Base-by-base conservation (phyloP, 2,888 invertebrate species). In the Watsonalla binaria region DNA sequence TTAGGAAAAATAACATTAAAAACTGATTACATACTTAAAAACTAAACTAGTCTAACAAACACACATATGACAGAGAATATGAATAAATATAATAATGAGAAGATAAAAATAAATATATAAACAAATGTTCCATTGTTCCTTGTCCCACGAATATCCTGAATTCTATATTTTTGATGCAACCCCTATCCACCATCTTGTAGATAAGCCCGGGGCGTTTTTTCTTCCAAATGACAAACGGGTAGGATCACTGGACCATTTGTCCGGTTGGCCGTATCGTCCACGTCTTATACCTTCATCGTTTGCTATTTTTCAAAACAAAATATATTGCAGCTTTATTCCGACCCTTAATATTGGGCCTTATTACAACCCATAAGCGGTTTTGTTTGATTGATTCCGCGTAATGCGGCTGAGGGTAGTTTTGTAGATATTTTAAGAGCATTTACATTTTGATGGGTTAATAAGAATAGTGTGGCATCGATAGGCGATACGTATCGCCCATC, bases 221-320 rank as follows among this genome's bases (percentile, higher is more conserved):
- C 73, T 71, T 67, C 63, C 66, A 69, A 78, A 82, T 83, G 83
- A 84, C 75, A 83, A 83, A 84, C 75, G 76, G 60, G 51, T 46
- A 62, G 72, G 73, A 74, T 79, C 80, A 72, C 72, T 73, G 72
- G 54, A 56, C 67, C 72, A 80, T 82, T 81, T 76, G 80, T 72
- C 70, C 69, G 63, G 63, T 65, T 65, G 56, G 52, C 57, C 54
- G 57, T 70, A 61, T 63, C 58, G 65, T 61, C 58, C 56, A 45
- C 52, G 66, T 65, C 72, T 66, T 68, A 76, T 80, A 78, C 78
- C 73, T 80, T 82, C 78, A 85, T 82, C 80, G 82, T 81, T 68
- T 63, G 76, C 75, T 61, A 84, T 82, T 82, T 80, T 77, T 84
- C 82, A 84, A 82, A 83, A 80, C 74, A 78, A 77, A 81, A 85